Conservation (phyloP, 2,113 vertebrate species). For the Theristicus caerulescens region DNA sequence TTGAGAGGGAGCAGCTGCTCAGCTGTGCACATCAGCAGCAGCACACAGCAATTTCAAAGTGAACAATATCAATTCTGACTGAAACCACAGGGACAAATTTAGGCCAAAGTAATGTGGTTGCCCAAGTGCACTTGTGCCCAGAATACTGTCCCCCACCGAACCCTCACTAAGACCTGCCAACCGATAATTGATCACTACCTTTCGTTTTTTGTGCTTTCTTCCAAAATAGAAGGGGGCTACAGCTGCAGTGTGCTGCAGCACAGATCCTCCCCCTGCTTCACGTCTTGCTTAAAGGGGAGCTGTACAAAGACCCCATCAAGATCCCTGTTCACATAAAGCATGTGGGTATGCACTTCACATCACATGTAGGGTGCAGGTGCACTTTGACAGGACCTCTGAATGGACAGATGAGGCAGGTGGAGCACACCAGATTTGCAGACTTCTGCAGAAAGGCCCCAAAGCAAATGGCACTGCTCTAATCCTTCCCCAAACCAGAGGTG, state of each 20-base stretch:
- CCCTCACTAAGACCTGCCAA: neutral
- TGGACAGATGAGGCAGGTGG: neutral
- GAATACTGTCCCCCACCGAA: neutral
- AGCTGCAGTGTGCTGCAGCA: neutral
- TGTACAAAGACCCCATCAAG: neutral
- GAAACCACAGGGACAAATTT: neutral
- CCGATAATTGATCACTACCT: neutral
- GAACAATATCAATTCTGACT: neutral
- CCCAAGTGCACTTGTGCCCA: neutral
- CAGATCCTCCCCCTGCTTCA: neutral
- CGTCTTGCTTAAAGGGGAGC: neutral
- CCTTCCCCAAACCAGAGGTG: neutral
- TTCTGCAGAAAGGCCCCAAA: neutral
- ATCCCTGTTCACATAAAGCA: neutral
- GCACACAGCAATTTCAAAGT: neutral
- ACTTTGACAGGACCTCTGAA: neutral
- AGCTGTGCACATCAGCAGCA: neutral
- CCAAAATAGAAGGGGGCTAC: neutral
- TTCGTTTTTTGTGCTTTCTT: neutral
- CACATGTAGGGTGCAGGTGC: no score
- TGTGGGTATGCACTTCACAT: neutral
- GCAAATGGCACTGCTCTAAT: neutral
- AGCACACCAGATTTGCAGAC: neutral
- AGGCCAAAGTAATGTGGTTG: neutral
- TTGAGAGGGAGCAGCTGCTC: constrained; percentile 50